Base-by-base conservation (phyloP, 2,797 vertebrate species). In the Philypnodon macrostomus region DNA sequence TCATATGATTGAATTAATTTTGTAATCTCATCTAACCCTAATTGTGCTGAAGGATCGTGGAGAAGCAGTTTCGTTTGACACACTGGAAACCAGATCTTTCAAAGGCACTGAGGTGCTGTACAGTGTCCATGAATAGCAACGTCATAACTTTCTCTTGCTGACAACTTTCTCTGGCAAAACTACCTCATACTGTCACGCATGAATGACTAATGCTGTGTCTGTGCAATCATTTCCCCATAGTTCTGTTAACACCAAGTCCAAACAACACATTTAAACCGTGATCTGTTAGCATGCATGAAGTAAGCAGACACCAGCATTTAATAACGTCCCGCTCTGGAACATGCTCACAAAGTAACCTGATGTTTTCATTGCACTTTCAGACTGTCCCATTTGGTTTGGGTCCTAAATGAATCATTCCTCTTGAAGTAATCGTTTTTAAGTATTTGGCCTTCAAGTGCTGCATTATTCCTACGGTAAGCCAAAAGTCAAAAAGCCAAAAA, bases 31-130 rank as follows among this genome's bases (percentile, higher is more conserved):
- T n/a, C n/a, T n/a, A n/a, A n/a, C n/a, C n/a, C n/a, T n/a, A n/a
- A n/a, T n/a, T n/a, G n/a, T n/a, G n/a, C n/a, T n/a, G n/a, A n/a
- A n/a, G n/a, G n/a, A n/a, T n/a, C n/a, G n/a, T n/a, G n/a, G n/a
- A 35, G 33, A 38, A 10, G 3, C 2, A 23, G 10, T 55, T 65
- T 71, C 7, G 4, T 45, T 54, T 52, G 26, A 11, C 13, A 11
- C 14, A 55, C 47, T 11, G 8, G 48, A 39, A 23, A 23, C 23
- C 51, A 72, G 54, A 63, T 47, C 47, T 37, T 39, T 58, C 51
- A 59, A 59, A 33, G 36, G 60, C 39, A 55, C 29, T 18, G 15
- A 61, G 52, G 41, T 68, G 4, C n/a, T 36, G 15, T 58, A 23
- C 39, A 35, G 49, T 55, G 32, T 53, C 42, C 29, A 32, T 16